Conservation (phyloP, 2,113 vertebrate species). For the Callochromis pleurospilus region DNA sequence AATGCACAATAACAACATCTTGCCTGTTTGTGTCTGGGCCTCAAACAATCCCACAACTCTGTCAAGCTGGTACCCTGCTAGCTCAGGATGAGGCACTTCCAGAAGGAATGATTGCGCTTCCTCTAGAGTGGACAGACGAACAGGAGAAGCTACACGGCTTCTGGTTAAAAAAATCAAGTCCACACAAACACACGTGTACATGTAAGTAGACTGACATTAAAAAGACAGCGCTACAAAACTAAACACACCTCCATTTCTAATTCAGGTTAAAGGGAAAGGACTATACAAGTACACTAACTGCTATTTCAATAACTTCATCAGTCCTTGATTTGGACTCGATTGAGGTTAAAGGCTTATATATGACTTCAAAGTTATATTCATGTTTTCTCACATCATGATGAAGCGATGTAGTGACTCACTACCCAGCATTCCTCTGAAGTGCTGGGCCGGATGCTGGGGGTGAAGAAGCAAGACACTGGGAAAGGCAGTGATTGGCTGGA, state of each 20-base stretch:
- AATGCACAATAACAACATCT: background rate
- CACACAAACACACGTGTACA: background rate
- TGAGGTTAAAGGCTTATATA: background rate
- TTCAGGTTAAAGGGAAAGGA: background rate
- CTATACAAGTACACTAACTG: background rate
- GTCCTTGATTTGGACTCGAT: background rate
- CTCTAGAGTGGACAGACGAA: constrained; percentile 66
- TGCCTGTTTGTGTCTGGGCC: constrained; percentile 69
- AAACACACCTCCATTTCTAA: background rate
- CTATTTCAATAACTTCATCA: background rate
- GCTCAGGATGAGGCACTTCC: constrained; percentile 41
- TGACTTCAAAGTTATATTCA: background rate
- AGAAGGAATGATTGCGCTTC: constrained; percentile 81
- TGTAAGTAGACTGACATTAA: background rate
- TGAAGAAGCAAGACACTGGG: constrained; percentile 77
- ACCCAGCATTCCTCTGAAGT: constrained; percentile 83
- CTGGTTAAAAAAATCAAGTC: constrained; percentile 6
- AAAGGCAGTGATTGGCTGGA: constrained; percentile 76
- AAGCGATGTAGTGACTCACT: constrained; percentile 77
- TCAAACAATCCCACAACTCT: constrained; percentile 79
- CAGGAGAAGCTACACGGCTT: constrained; percentile 44
- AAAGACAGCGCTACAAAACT: background rate
- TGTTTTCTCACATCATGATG: constrained; percentile 80
- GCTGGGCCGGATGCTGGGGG: constrained; percentile 45
- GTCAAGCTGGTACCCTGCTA: constrained; percentile 37